phyloP scores from a whole-genome alignment of 2,888 invertebrate species.

The Andrena flavipes region DNA sequence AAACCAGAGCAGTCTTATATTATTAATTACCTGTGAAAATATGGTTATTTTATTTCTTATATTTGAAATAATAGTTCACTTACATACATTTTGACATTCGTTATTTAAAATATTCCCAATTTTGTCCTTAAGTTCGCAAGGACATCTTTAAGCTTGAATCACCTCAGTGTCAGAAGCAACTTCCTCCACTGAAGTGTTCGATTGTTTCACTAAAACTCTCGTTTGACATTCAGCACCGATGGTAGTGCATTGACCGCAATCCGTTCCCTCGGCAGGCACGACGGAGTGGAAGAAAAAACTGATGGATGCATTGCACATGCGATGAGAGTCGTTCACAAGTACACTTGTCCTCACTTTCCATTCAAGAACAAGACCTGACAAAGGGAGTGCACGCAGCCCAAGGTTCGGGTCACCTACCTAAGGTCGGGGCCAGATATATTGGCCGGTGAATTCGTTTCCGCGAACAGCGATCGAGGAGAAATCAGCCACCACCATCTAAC shows the following conservation, averaged over 20 bases:
- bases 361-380: not conserved
- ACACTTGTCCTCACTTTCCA: not conserved
- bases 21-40: too few species aligned
- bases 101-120: too few species aligned
- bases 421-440: too few species aligned
- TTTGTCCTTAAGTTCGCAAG: not conserved
- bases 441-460: too few species aligned
- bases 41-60: too few species aligned
- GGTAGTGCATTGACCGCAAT: constrained; percentile 17
- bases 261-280: constrained; percentile 12
- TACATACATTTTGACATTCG: too few species aligned
- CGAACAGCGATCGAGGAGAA: too few species aligned
- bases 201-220: constrained; percentile 27
- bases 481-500: too few species aligned
- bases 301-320: constrained; percentile 15
- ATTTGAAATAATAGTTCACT: too few species aligned
- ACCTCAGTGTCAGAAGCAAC: not conserved
- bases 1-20: too few species aligned
- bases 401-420: too few species aligned
- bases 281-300: not conserved
- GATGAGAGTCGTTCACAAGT: constrained; percentile 6
- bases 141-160: constrained; percentile 10
- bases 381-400: too few species aligned
- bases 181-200: constrained; percentile 9
- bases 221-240: constrained; percentile 24